Evolutionary conservation across 2,797 vertebrate species (phyloP), one percentile per base, ranked within the genome.

Genomic region (Phrynocephalus forsythii): DNA sequence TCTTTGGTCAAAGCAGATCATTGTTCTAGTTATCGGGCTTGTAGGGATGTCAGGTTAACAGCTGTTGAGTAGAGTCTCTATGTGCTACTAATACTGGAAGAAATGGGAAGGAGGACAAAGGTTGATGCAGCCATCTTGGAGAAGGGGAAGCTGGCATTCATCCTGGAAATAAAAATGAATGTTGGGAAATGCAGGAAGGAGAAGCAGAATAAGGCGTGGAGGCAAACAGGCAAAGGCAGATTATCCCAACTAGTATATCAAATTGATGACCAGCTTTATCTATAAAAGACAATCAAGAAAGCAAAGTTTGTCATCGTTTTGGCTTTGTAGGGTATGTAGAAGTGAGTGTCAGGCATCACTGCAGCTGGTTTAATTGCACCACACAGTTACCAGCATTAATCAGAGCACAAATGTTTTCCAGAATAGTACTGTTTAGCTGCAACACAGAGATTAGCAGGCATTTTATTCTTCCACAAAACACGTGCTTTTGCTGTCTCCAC

Each of bases 81-180:
- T 9, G 18, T 26, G 26, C 2, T 26, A 56, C 48, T 11, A 44
- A 69, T 30, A 56, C 38, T 44, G 38, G 38, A 44, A 44, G 52
- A 63, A 48, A 5, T 20, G 26, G 26, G 24, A n/a, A 18, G 28
- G 13, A 50, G 68, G 83, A 33, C n/a, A 22, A 11, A 72, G 24
- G 28, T 6, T 2, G 16, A 72, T 6, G n/a, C n/a, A 56, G 69
- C n/a, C 33, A 10, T 13, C 50, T 68, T 33, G 1, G 38, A 83
- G 48, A 73, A 1, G 7, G 24, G 22, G 18, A 72, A 75, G 20
- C 16, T 52, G 20, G 1, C 5, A 24, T 13, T 3, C 11, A 24
- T 18, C 22, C 56, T 67, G 30, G 50, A 66, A 75, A 76, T 44
- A 18, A 66, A 68, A n/a, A 38, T 79, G 13, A 91, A 86, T 77